Evolutionary conservation across 2,113 vertebrate species (phyloP), one percentile per base, ranked within the genome.

Genomic region (Halcyon senegalensis): DNA sequence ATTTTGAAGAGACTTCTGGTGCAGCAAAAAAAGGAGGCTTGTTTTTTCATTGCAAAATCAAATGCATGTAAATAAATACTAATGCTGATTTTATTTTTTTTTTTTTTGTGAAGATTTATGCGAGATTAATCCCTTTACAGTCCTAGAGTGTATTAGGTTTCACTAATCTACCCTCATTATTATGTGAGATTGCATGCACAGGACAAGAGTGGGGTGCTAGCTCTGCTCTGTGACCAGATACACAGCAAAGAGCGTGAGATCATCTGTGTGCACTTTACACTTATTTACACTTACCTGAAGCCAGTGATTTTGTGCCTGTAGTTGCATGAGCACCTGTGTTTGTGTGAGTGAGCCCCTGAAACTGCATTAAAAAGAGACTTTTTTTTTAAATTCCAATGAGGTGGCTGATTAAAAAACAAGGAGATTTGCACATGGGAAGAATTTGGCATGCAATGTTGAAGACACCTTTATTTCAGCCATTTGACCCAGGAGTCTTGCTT

Each of bases 161-260:
- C 41, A 19, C 63, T 92, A 15, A 77, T 28, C 31, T 74, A 7
- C 19, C 46, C 59, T 80, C n/a, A 55, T 0, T 74, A 58, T 44
- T 48, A 4, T 31, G 27, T 33, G 41, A 51, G 50, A 11, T 73
- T 72, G 51, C 58, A 58, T 85, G 50, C 46, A 30, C 10, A 20
- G 84, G 55, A 37, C 1, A 10, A 6, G 70, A 73, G 59, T 0
- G 2, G 73, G 75, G 59, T 56, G 62, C 7, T 4, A 20, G 35
- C 19, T 75, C 31, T 27, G 8, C 23, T 33, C 51, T 35, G 41
- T 12, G 7, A 13, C 13, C 31, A 15, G 51, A n/a, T 62, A 35
- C 1, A 5, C 0, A 0, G 62, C 46, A 12, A 14, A 28, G 63
- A 51, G 19, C 20, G 9, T 7, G 59, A 21, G 41, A 10, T 53